Conservation (phyloP, 2,113 vertebrate genomes). For the Mastomys natalensis region DNA sequence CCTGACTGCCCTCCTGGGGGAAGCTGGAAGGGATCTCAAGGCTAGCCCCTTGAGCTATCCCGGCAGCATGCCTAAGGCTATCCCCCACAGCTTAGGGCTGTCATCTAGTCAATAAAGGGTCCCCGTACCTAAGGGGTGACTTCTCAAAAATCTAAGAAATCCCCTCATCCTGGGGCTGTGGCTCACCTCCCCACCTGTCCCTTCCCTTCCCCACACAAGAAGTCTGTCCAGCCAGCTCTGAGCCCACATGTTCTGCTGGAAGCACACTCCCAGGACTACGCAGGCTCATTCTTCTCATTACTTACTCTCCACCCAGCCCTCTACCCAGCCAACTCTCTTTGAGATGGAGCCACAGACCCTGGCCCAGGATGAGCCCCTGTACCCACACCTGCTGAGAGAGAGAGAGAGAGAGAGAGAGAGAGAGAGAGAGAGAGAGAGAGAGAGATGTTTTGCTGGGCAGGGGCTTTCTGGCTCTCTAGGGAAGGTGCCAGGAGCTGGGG, state of each 20-base stretch:
- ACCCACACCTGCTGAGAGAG: neutral
- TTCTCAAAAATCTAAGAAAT: neutral
- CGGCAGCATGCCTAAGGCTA: fast-evolving
- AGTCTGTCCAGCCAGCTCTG: neutral
- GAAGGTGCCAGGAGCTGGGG: slow-evolving; percentile 7
- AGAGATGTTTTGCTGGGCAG: neutral
- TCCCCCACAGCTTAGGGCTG: fast-evolving
- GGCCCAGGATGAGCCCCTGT: neutral
- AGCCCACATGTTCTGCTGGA: neutral
- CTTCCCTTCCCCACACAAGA: neutral
- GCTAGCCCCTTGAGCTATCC: neutral
- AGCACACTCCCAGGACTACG: neutral
- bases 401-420: too few species aligned
- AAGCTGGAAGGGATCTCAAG: neutral
- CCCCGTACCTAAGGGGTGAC: fast-evolving
- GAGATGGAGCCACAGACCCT: neutral
- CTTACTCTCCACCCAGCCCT: neutral
- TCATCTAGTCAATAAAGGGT: fast-evolving
- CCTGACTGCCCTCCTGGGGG: neutral
- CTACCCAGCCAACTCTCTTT: neutral
- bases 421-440: neutral
- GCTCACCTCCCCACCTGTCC: neutral
- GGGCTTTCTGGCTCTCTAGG: neutral
- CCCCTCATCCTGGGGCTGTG: neutral
- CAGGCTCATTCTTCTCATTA: neutral